Conservation (phyloP, 1,140 invertebrate genomes). For the Chironomus tepperi region DNA sequence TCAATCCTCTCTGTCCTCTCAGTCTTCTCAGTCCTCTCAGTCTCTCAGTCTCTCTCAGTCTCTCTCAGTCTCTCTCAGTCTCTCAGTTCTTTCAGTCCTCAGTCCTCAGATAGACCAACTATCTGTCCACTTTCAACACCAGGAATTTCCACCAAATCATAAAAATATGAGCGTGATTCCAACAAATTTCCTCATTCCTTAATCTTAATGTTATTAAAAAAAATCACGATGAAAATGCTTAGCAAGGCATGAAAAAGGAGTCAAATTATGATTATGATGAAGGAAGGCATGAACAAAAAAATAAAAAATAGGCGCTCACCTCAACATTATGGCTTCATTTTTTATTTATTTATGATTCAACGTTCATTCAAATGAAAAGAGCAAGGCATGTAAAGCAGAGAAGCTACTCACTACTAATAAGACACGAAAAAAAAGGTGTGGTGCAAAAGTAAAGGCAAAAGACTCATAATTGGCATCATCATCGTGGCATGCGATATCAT, state of each 20-base stretch:
- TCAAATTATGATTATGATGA: slow-evolving; percentile 9
- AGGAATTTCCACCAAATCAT: background rate
- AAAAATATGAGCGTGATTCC: background rate
- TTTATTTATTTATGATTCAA: slow-evolving; percentile 5
- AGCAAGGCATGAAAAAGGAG: background rate
- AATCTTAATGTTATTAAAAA: background rate
- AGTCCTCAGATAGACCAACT: no score
- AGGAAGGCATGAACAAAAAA: no score
- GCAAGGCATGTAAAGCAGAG: no score
- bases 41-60: no score
- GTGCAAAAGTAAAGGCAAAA: background rate
- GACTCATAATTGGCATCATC: background rate
- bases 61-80: no score
- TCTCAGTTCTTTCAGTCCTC: no score
- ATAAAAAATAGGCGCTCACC: background rate
- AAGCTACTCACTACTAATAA: background rate
- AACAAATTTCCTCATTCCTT: slow-evolving; percentile 1
- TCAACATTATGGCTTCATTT: slow-evolving; percentile 13
- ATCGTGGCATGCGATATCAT: background rate
- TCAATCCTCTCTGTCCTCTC: no score
- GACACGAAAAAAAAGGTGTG: background rate
- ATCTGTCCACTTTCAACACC: no score
- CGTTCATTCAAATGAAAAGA: background rate
- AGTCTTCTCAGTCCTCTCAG: no score
- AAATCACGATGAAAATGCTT: slow-evolving; percentile 7